Evolutionary conservation across 2,113 vertebrate species (phyloP).

Genomic region (Kryptolebias marmoratus): DNA sequence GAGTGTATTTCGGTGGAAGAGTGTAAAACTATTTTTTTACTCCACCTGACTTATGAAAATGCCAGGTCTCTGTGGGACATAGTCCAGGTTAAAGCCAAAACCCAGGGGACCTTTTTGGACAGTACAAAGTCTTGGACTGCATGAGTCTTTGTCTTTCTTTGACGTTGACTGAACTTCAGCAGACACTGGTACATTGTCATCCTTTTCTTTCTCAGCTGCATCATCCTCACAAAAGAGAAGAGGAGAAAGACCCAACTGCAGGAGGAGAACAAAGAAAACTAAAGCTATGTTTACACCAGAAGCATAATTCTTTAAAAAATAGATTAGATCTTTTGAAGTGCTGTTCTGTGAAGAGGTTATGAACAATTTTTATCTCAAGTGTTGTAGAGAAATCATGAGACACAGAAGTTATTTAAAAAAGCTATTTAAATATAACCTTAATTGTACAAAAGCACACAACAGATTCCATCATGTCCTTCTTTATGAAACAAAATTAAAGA

Average conservation of each 20-base stretch:
- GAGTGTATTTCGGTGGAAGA: not conserved
- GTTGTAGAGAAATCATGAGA: too few relatives aligned
- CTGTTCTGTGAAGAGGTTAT: not conserved
- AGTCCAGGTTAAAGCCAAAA: slow-evolving; percentile 80
- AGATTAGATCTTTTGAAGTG: too few relatives aligned
- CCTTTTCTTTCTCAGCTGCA: slow-evolving; percentile 28
- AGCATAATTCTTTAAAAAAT: not conserved
- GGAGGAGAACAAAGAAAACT: slow-evolving; percentile 2
- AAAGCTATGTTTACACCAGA: not conserved
- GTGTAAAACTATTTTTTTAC: not conserved
- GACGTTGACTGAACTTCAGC: slow-evolving; percentile 7
- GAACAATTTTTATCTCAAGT: too few relatives aligned
- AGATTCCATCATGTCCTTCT: too few relatives aligned
- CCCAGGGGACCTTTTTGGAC: slow-evolving; percentile 68
- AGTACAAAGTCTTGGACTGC: slow-evolving; percentile 61
- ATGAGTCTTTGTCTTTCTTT: slow-evolving; percentile 1
- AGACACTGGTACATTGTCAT: slow-evolving; percentile 20
- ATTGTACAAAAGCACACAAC: too few relatives aligned
- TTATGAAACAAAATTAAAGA: too few relatives aligned
- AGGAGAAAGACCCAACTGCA: slow-evolving; percentile 89
- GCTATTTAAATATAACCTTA: too few relatives aligned
- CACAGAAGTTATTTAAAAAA: too few relatives aligned
- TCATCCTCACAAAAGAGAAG: slow-evolving; percentile 84
- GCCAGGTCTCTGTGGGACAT: slow-evolving; percentile 51
- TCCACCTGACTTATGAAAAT: slow-evolving; percentile 82